Evolutionary conservation across 2,888 invertebrate species (phyloP).

Genomic region (Lacanobia oleracea): DNA sequence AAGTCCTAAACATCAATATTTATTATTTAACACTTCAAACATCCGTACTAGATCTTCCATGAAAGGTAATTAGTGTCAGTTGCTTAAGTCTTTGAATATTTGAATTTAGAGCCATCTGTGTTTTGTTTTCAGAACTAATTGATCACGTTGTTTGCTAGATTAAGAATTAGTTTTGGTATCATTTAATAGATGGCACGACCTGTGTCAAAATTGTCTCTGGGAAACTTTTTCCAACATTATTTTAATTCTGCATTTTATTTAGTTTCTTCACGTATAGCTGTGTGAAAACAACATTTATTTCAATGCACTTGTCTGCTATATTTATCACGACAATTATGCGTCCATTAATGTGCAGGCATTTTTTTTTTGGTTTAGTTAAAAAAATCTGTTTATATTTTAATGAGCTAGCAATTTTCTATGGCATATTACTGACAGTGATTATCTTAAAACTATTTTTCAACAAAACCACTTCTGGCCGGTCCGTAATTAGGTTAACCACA

Average conservation of each 20-base stretch:
- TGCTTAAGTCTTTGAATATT: background rate
- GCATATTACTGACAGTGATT: background rate
- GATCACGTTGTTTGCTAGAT: background rate
- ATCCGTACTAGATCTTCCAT: background rate
- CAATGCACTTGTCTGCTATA: background rate
- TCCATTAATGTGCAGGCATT: no score
- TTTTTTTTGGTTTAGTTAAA: no score
- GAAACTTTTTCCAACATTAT: background rate
- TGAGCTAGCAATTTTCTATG: background rate
- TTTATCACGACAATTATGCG: background rate
- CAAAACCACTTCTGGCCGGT: background rate
- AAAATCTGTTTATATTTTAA: background rate
- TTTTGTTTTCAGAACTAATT: background rate
- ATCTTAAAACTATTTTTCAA: conserved; percentile 29
- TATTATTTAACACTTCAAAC: conserved; percentile 35
- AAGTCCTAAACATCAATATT: conserved; percentile 18
- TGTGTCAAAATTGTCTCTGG: background rate
- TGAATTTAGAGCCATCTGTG: conserved; percentile 37
- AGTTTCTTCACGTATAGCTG: background rate
- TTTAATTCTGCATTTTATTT: background rate
- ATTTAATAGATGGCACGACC: conserved; percentile 10
- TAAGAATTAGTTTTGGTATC: background rate
- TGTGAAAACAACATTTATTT: background rate
- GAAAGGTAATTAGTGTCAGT: conserved; percentile 3
- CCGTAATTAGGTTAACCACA: conserved; percentile 41